Evolutionary conservation across 2,888 invertebrate genomes (phyloP), one percentile per base, ranked within the genome.

Genomic region (Atherix ibis): DNA sequence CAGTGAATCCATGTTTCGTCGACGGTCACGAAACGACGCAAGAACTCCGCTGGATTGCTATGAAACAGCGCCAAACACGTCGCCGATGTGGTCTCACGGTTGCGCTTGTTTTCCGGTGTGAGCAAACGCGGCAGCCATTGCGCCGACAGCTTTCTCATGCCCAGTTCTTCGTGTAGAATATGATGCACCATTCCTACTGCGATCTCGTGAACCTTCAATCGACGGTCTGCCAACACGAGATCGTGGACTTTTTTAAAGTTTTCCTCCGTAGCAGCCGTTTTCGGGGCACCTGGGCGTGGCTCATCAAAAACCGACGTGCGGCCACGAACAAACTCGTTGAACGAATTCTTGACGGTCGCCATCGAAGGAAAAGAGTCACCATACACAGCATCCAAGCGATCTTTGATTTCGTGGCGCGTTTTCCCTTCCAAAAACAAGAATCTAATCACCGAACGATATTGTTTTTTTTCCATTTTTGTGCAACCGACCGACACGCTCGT

Each of bases 251-350:
- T n/a, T n/a, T n/a, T n/a, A n/a, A n/a, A n/a, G n/a, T n/a, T n/a
- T n/a, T n/a, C n/a, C n/a, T n/a, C n/a, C n/a, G n/a, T n/a, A n/a
- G n/a, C n/a, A n/a, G n/a, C n/a, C n/a, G n/a, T n/a, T n/a, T n/a
- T n/a, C n/a, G n/a, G 25, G 17, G 17, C 26, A 26, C 32, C 26
- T 19, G 28, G 28, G 28, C 34, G 28, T 27, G 34, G 17, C 34
- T 34, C 27, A 28, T 34, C 28, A 34, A 34, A 34, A 27, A 34
- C 34, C 34, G 27, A 33, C 33, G 26, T 33, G 33, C 27, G 33
- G 17, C 33, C 26, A 27, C 34, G 27, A 18, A 27, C 27, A 18
- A 34, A 34, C 19, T 34, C 28, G 28, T 34, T 28, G 19, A 27
- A 34, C 34, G 27, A 34, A 34, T 27, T 34, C 28, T 34, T 34